phyloP scores from a whole-genome alignment of 1,140 invertebrate genomes.

The Augochlora pura region DNA sequence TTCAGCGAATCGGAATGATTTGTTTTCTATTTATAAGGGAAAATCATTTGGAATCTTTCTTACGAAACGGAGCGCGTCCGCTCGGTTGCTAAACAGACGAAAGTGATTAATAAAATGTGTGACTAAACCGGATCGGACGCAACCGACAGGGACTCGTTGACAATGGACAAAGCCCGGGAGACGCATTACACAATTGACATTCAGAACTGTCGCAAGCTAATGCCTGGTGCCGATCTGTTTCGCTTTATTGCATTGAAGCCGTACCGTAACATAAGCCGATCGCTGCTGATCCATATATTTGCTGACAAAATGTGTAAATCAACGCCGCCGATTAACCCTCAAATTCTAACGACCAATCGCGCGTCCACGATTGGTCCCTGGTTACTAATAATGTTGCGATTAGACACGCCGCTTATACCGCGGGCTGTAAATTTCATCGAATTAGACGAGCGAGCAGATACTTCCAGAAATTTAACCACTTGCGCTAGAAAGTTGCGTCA shows the following conservation, averaged over 20 bases:
- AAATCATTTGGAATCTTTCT: neutral
- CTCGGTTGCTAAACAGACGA: neutral
- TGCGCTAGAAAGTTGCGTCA: too few species aligned
- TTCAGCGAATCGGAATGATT: neutral
- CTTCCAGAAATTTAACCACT: neutral
- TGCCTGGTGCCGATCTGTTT: neutral
- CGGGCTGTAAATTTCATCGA: neutral
- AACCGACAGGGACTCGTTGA: neutral
- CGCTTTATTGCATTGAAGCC: constrained; percentile 17
- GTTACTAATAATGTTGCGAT: constrained; percentile 8
- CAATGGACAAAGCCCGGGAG: constrained; percentile 13
- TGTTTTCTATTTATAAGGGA: neutral
- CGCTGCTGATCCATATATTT: constrained; percentile 31
- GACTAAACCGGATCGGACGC: constrained; percentile 11
- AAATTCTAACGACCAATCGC: constrained; percentile 30
- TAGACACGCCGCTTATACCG: neutral
- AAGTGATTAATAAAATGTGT: constrained; percentile 2
- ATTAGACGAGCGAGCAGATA: neutral
- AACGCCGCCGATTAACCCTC: constrained; percentile 18
- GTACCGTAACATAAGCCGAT: neutral
- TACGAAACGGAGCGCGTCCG: neutral
- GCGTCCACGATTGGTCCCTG: neutral
- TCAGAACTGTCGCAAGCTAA: constrained; percentile 25
- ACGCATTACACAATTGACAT: constrained; percentile 29
- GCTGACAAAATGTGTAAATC: constrained; percentile 42